These are phyloP conservation scores for Solenopsis invicta DNA, from an alignment of 1,140 invertebrate species.

Conservation along the genomic window DNA sequence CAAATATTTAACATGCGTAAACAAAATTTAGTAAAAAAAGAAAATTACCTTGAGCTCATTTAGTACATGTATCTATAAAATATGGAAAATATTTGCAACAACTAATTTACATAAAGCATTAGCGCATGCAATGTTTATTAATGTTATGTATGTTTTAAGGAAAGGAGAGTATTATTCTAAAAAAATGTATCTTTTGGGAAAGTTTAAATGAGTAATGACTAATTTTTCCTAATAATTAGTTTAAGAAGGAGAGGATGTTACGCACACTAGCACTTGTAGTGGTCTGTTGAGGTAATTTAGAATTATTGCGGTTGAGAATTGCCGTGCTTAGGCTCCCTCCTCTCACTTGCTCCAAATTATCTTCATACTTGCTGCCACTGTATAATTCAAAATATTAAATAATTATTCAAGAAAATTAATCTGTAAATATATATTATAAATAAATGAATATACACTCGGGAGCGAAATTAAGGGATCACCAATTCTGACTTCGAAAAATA, in stretches of 20 bases:
- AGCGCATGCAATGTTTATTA: slow-evolving; percentile 13
- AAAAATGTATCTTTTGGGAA: background rate
- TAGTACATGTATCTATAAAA: background rate
- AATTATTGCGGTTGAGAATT: slow-evolving; percentile 82
- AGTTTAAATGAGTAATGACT: background rate
- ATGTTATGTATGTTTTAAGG: background rate
- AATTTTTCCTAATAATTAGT: slow-evolving; percentile 40
- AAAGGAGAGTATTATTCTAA: background rate
- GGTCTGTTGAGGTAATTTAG: slow-evolving; percentile 74
- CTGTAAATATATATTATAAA: slow-evolving; percentile 21
- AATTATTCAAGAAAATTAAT: slow-evolving; percentile 5
- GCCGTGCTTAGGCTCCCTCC: slow-evolving; percentile 85
- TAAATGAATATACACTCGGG: background rate
- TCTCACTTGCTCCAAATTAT: slow-evolving; percentile 89
- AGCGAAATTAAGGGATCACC: no score
- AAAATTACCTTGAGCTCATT: slow-evolving; percentile 24
- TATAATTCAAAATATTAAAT: slow-evolving; percentile 68
- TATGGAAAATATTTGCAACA: slow-evolving; percentile 17
- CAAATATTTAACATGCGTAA: slow-evolving; percentile 17
- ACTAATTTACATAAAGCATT: slow-evolving; percentile 10
- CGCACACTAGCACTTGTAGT: slow-evolving; percentile 78
- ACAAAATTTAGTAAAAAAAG: background rate
- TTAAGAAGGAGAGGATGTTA: slow-evolving; percentile 67
- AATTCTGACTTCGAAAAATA: no score
- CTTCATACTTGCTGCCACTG: slow-evolving; percentile 92